Evolutionary conservation across 1,140 invertebrate genomes (phyloP).

Genomic region (Oryctes rhinoceros): DNA sequence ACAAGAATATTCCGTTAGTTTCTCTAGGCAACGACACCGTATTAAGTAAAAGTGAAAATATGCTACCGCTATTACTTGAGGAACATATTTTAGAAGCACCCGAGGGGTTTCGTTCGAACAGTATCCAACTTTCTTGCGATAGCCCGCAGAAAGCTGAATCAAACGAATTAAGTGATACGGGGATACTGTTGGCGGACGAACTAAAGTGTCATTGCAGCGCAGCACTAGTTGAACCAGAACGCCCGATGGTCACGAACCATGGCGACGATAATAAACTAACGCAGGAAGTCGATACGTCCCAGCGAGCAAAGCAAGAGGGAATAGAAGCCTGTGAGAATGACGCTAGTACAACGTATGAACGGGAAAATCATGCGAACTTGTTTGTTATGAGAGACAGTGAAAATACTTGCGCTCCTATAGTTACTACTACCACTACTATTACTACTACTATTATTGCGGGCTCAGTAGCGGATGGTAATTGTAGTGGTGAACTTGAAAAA

Average conservation of each 20-base stretch:
- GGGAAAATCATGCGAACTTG: conserved; percentile 38
- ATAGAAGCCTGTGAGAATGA: conserved; percentile 40
- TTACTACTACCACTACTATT: not conserved
- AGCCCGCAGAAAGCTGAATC: conserved; percentile 23
- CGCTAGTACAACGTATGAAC: not conserved
- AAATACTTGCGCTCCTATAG: not conserved
- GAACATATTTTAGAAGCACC: conserved; percentile 43
- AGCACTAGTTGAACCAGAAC: conserved; percentile 41
- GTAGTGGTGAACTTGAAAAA: conserved; percentile 22
- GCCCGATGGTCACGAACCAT: conserved; percentile 29
- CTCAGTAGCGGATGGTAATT: not conserved
- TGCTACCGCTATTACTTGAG: not conserved
- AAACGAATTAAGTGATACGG: conserved; percentile 15
- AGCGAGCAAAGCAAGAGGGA: conserved; percentile 25
- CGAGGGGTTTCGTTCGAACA: conserved; percentile 42
- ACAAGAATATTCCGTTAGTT: not conserved
- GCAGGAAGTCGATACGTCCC: conserved; percentile 42
- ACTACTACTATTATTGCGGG: not conserved
- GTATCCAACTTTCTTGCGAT: conserved; percentile 16
- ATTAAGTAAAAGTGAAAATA: conserved; percentile 25
- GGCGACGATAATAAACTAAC: conserved; percentile 39
- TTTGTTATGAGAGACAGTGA: conserved; percentile 4
- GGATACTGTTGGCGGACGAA: conserved; percentile 18
- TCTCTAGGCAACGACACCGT: not conserved
- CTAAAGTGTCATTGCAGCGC: not conserved